Evolutionary conservation across 2,797 vertebrate genomes (phyloP), one percentile per base, ranked within the genome.

Genomic region (Sternotherus odoratus): DNA sequence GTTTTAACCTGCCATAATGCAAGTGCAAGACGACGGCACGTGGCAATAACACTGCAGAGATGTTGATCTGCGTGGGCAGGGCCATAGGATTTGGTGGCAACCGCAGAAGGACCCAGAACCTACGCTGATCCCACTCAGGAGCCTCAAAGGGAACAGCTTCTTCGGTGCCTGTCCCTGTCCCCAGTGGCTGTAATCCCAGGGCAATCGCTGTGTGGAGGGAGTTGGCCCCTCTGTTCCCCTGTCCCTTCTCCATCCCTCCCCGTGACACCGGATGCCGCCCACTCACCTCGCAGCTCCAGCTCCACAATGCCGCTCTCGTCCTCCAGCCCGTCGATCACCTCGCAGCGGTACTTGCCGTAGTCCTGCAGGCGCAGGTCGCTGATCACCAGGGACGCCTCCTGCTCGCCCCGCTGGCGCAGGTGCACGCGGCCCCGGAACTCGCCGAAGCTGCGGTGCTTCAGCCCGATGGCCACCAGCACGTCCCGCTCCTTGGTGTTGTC

Each of bases 321-420:
- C 96, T 99, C 99, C 96, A 99, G 98, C 7, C 99, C 99, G 0
- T 99, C 99, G 0, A 99, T 99, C 94, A 99, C 98, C 96, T 99
- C 99, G 0, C 99, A 99, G 77, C 99, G 98, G 97, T 99, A 99
- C 51, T 98, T 98, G 21, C 99, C 99, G 0, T 98, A 98, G 57
- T 99, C 99, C 51, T 98, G 98, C 85, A 98, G 94, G 53, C 92
- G 98, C 95, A 99, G 97, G 3, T 98, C 98, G 0, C 94, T 96
- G 95, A 99, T 98, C 23, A 99, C 97, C 87, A 99, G 97, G 0
- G 99, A 99, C 87, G 98, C 98, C 11, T 99, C 98, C 0, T 94
- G 97, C 0, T 88, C 97, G 2, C 82, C 43, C 0, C 80, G 92
- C 86, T 95, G 98, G 3, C 4, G 96, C 83, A 99, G 94, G 56